Percentiles rank a stretch among this genome's conserved stretches.
These are phyloP conservation scores for Netta rufina DNA, from an alignment of 2,797 vertebrate genomes.

Conservation along the genomic window DNA sequence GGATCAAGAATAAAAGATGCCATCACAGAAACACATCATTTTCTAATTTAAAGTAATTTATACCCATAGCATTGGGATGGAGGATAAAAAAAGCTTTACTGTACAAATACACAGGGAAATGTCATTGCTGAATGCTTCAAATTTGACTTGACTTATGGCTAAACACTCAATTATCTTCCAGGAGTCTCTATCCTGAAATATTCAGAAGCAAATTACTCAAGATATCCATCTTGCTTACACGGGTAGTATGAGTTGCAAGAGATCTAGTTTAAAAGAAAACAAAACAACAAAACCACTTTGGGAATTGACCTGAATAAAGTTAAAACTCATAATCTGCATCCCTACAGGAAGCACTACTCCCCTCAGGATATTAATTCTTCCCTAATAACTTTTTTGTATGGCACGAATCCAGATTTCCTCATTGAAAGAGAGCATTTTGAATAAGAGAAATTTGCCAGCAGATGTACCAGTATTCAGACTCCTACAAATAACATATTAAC, in stretches of 20 bases:
- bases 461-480: background rate
- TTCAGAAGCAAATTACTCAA: background rate
- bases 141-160: background rate
- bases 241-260: background rate
- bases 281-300: background rate
- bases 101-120: background rate
- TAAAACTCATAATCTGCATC: background rate
- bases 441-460: background rate
- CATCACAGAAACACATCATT: background rate
- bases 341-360: background rate
- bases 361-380: background rate
- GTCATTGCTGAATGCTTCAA: background rate
- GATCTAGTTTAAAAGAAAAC: background rate
- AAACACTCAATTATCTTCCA: background rate
- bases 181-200: background rate
- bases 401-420: background rate
- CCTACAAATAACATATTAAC: fast-evolving
- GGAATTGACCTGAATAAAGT: background rate
- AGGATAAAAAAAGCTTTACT: background rate
- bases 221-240: background rate
- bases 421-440: background rate
- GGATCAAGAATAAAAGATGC: conserved; percentile 11
- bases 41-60: conserved; percentile 34
- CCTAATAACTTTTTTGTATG: fast-evolving
- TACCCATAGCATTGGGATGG: background rate